phyloP scores from a whole-genome alignment of 2,888 invertebrate genomes.

The Ctenicera cuprea region DNA sequence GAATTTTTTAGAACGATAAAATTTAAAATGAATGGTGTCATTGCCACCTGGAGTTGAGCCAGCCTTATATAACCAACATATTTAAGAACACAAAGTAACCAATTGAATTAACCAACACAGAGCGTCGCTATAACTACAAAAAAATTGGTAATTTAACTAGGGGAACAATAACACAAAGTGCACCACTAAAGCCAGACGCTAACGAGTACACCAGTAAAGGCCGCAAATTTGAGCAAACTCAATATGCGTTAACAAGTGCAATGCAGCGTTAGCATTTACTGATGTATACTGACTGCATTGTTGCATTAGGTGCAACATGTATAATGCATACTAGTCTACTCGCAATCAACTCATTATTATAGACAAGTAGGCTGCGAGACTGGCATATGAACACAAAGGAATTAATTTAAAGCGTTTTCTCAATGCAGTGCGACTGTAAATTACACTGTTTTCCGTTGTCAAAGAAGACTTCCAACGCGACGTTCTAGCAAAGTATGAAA shows the following conservation, averaged over 20 bases:
- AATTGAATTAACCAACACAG: conserved; percentile 31
- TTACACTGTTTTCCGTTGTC: background rate
- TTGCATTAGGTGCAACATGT: conserved; percentile 27
- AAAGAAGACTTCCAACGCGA: background rate
- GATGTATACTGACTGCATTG: conserved; percentile 29
- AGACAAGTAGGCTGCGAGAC: conserved; percentile 26
- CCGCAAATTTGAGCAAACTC: conserved; percentile 54
- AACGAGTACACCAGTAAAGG: conserved; percentile 49
- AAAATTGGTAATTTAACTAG: conserved; percentile 36
- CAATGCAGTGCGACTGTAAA: background rate
- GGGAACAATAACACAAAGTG: conserved; percentile 33
- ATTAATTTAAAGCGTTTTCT: conserved; percentile 17
- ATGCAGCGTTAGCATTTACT: conserved; percentile 48
- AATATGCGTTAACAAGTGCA: conserved; percentile 55
- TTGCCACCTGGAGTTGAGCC: conserved; percentile 23
- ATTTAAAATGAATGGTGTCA: background rate
- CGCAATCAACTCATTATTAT: conserved; percentile 30
- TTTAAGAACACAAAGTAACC: conserved; percentile 26
- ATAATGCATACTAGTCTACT: conserved; percentile 14
- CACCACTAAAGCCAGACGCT: conserved; percentile 34
- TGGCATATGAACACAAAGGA: conserved; percentile 19
- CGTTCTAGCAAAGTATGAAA: background rate
- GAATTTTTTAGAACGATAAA: background rate
- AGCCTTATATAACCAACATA: conserved; percentile 12
- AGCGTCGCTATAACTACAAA: conserved; percentile 16